Base-by-base conservation (phyloP, 1,140 invertebrate species). In the Bemisia tabaci region DNA sequence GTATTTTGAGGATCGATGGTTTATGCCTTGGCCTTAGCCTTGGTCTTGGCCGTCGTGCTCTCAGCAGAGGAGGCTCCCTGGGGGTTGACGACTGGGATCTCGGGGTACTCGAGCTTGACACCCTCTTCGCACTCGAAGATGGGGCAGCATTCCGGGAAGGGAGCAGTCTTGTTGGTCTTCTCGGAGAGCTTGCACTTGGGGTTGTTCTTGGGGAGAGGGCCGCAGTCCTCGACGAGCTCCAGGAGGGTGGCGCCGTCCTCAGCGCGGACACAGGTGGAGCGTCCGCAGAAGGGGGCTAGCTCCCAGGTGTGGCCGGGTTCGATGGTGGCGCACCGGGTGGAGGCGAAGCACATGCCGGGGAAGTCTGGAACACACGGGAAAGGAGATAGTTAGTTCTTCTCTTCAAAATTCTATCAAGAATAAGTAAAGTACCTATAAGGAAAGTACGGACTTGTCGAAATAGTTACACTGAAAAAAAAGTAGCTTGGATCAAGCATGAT, bases 281-380 rank as follows among this genome's bases (percentile, higher is more conserved):
- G 85, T 12, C 91, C 91, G 72, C 91, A 94, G 85, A 93, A 94
- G 1, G 91, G 91, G 11, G 85, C 79, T 69, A 94, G 75, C 27
- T 92, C 89, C 91, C 91, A 94, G 26, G 85, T 81, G 76, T 91
- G 87, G 58, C 85, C 85, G 33, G 88, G 87, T 74, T 91, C 89
- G 26, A 92, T 85, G 21, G 90, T 92, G 1, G 89, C 87, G 75
- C 90, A 94, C 68, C 84, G 85, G n/a, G 91, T 94, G 0, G 89
- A 92, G 0, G 90, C 90, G 77, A 93, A 94, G 73, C 91, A 94
- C 81, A 91, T 83, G 12, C 88, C 89, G 60, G 91, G 90, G 81
- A 94, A 94, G 79, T 94, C 90, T 94, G 78, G 5, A 78, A 80
- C 33, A 69, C 21, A 26, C 17, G 22, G 27, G n/a, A n/a, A n/a